A percentile compares a stretch with the other conserved stretches of the same genome.
phyloP scores from a whole-genome alignment of 2,888 invertebrate genomes.

The Andrena bicolor region DNA sequence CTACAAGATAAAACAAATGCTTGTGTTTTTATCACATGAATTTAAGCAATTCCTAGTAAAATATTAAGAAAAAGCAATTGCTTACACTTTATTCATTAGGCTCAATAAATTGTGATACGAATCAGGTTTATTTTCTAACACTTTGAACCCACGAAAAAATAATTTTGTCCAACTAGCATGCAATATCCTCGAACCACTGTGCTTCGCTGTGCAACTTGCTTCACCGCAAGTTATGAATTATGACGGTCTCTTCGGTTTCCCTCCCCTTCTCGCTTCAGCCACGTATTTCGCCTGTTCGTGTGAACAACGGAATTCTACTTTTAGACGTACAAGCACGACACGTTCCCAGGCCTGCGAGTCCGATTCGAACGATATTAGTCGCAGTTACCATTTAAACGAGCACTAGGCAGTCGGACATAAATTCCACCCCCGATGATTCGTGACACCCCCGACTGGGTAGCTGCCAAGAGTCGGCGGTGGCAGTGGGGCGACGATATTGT shows the following conservation, averaged over 20 bases:
- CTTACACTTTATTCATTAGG: no score
- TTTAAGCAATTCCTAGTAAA: no score
- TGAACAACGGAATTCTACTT: slow-evolving; percentile 5
- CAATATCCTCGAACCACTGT: no score
- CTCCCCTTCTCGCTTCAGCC: background rate
- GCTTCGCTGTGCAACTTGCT: background rate
- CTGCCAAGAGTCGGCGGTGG: slow-evolving; percentile 44
- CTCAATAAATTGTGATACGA: no score
- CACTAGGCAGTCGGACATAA: slow-evolving; percentile 31
- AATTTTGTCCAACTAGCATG: no score
- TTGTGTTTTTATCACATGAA: no score
- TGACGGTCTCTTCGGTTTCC: background rate
- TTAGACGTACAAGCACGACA: background rate
- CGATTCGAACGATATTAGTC: slow-evolving; percentile 11
- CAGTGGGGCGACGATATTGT: slow-evolving; percentile 34
- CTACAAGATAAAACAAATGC: no score
- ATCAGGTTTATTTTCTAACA: no score
- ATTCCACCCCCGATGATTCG: slow-evolving; percentile 44
- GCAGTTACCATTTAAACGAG: slow-evolving; percentile 22
- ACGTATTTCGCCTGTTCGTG: slow-evolving; percentile 8
- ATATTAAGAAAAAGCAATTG: no score
- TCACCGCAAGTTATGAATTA: background rate
- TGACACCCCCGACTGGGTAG: slow-evolving; percentile 39
- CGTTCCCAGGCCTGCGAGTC: slow-evolving; percentile 7
- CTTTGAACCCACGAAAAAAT: no score